Evolutionary conservation across 2,888 invertebrate genomes (phyloP).

Genomic region (Neoascia interrupta): DNA sequence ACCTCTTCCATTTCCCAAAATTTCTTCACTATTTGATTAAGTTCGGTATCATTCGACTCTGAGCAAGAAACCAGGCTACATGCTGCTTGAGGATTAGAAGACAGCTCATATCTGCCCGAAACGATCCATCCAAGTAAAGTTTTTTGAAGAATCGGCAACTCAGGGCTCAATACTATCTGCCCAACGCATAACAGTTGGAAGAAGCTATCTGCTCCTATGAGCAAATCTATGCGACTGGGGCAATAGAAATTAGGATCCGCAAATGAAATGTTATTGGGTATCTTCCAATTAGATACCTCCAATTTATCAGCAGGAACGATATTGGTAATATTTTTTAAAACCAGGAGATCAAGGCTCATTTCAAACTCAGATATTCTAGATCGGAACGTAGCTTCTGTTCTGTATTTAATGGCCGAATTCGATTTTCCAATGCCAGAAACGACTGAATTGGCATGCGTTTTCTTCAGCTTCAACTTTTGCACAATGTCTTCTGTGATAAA

Average conservation of each 20-base stretch:
- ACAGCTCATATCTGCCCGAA: neutral
- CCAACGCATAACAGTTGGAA: neutral
- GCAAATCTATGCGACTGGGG: conserved; percentile 5
- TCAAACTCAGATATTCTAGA: neutral
- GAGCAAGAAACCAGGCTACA: neutral
- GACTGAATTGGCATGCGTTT: neutral
- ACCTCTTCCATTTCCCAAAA: conserved; percentile 24
- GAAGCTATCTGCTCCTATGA: neutral
- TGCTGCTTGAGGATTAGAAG: neutral
- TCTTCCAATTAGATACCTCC: conserved; percentile 1
- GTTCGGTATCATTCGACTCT: neutral
- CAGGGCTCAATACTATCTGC: neutral
- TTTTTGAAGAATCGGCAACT: conserved; percentile 1
- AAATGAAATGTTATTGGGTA: neutral
- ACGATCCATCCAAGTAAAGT: neutral
- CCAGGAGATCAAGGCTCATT: neutral
- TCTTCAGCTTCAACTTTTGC: neutral
- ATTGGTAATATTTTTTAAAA: neutral
- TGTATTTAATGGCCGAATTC: neutral
- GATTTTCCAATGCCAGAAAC: neutral
- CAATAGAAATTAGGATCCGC: neutral
- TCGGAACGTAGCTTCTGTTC: neutral
- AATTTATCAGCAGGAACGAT: neutral
- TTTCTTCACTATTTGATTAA: neutral
- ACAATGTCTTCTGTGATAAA: conserved; percentile 3